A percentile compares a stretch with the other conserved stretches of the same genome.
Conservation (phyloP, 1,140 invertebrate species). For the Diachasma alloeum region DNA sequence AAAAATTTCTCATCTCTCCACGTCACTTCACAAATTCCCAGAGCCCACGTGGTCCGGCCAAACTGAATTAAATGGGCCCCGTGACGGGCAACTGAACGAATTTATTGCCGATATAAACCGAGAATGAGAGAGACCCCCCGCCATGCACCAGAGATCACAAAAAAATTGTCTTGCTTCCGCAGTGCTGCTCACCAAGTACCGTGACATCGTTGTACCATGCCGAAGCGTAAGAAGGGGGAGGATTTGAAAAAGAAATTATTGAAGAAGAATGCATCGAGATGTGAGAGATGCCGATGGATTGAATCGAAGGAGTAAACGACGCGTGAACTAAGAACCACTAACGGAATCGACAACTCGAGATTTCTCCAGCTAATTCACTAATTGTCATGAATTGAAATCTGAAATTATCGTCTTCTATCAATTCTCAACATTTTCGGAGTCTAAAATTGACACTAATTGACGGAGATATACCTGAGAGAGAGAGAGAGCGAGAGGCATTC, state of each 20-base stretch:
- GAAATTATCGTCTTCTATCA: too few species aligned
- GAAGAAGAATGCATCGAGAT: background rate
- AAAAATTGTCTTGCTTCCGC: constrained; percentile 22
- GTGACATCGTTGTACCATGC: constrained; percentile 21
- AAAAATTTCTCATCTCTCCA: background rate
- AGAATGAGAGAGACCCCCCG: constrained; percentile 14
- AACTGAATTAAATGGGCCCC: constrained; percentile 8
- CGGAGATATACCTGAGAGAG: too few species aligned
- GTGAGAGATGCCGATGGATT: background rate
- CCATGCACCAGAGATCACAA: background rate
- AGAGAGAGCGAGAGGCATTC: too few species aligned
- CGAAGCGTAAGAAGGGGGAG: background rate
- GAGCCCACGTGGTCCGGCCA: background rate
- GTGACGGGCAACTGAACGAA: background rate
- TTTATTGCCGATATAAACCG: constrained; percentile 18
- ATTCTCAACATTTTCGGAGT: too few species aligned
- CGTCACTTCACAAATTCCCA: background rate
- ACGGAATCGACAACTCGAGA: background rate
- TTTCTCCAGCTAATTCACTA: too few species aligned
- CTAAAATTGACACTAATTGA: too few species aligned
- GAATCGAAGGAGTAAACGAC: background rate
- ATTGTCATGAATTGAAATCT: too few species aligned
- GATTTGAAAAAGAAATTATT: background rate
- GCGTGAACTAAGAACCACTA: background rate
- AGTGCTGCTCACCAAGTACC: constrained; percentile 21